Base-by-base conservation (phyloP, 2,888 invertebrate genomes). In the Helleia helle region DNA sequence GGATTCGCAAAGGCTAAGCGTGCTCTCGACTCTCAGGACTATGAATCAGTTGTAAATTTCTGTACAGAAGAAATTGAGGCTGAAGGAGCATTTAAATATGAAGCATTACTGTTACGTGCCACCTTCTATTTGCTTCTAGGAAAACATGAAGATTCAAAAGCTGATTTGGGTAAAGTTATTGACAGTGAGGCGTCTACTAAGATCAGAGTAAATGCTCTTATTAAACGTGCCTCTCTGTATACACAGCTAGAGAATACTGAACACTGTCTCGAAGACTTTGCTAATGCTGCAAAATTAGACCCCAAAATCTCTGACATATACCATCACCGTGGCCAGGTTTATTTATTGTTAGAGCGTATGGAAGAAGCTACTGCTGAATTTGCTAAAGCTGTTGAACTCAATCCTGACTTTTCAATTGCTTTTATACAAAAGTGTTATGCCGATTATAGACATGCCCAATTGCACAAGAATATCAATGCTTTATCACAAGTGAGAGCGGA, bases 351-450 rank as follows among this genome's bases (percentile, higher is more conserved):
- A 59, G 96, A 96, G 42, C 90, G 91, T 52, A 87, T 94, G 55
- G 90, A 92, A 36, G 91, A 92, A 51, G 96, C 97, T 0, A 87
- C 93, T 40, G 69, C 85, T 9, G 95, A 97, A 71, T 96, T 96
- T 74, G 88, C 92, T 37, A 93, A 89, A 62, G 93, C 96, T 17
- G 91, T 94, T 3, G 87, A 90, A 53, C 74, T 96, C 15, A 93
- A 94, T 59, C 94, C 96, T 1, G 79, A 93, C 49, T 95, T 95
- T 67, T 91, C 94, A 2, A 90, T 96, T 62, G 94, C 95, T 2
- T 91, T 89, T 54, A 94, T 95, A 39, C 97, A 97, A 70, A 96
- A 95, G 72, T 93, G 94, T 62, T 97, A 95, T 73, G 92, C 93
- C 24, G 93, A 95, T 65, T 96, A 95, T 65, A 89, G 93, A 54